Percentiles rank a stretch among this genome's conserved stretches.
Conservation (phyloP, 1,140 invertebrate species). For the Drosophila tsacasi region DNA sequence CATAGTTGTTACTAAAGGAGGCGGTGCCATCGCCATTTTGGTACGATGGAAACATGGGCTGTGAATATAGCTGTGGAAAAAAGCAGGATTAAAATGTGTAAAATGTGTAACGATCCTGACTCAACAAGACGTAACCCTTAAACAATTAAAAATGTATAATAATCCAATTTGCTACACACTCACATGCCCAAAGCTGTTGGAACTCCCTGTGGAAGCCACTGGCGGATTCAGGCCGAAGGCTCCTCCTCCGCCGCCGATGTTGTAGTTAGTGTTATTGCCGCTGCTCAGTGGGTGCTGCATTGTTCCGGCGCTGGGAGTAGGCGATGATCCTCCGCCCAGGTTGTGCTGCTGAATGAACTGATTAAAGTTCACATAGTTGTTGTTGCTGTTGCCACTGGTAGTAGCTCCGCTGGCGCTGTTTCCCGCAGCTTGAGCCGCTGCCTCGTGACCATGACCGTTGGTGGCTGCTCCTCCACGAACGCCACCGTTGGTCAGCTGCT, state of each 20-base stretch:
- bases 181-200: conserved; percentile 46
- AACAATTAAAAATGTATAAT: background rate
- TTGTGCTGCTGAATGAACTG: conserved; percentile 84
- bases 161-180: conserved; percentile 12
- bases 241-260: conserved; percentile 50
- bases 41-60: conserved; percentile 30
- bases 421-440: conserved; percentile 3
- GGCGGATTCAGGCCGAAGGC: conserved; percentile 58
- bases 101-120: background rate
- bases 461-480: conserved; percentile 21
- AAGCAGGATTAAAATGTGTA: background rate
- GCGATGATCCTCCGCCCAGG: conserved; percentile 38
- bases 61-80: conserved; percentile 37
- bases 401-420: conserved; percentile 1
- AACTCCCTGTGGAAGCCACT: conserved; percentile 1
- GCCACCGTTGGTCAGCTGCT: conserved; percentile 55
- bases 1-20: conserved; percentile 36
- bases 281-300: conserved; percentile 39
- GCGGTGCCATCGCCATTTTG: conserved; percentile 57
- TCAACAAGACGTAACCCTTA: no score
- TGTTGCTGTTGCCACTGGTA: conserved; percentile 43
- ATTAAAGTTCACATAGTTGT: conserved; percentile 83
- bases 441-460: conserved; percentile 33
- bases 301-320: conserved; percentile 1
- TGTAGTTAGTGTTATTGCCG: conserved; percentile 25